Percentiles rank a stretch among this genome's conserved stretches.
These are phyloP conservation scores for Montipora capricornis DNA, from an alignment of 64 coral and sea anemone genomes.

Conservation along the genomic window DNA sequence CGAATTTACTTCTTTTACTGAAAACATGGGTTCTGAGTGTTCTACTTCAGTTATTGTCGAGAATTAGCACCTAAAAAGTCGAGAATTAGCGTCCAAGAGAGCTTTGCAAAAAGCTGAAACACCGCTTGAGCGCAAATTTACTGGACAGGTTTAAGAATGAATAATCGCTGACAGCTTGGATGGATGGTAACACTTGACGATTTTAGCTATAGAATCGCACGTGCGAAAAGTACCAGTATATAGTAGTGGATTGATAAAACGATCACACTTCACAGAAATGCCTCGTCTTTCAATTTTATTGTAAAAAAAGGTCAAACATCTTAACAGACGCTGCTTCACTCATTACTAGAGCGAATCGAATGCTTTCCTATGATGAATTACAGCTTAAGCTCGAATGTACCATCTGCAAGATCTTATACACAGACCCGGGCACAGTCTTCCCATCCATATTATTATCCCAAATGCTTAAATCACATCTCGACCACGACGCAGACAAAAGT, in stretches of 20 bases:
- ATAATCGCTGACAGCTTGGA: background rate
- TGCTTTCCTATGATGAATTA: background rate
- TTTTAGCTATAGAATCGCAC: background rate
- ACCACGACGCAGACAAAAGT: background rate
- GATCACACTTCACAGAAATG: background rate
- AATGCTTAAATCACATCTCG: background rate
- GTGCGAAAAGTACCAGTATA: background rate
- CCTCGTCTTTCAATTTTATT: background rate
- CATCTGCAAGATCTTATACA: background rate
- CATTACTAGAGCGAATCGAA: background rate
- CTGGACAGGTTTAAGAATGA: too few species aligned
- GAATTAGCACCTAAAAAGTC: background rate
- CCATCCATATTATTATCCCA: background rate
- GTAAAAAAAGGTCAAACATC: background rate
- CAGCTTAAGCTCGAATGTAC: background rate
- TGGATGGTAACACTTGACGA: background rate
- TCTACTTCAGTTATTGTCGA: background rate
- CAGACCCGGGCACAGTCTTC: too few species aligned
- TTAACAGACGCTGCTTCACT: background rate
- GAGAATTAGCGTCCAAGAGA: too few species aligned
- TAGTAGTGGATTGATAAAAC: too few species aligned
- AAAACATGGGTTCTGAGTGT: too few species aligned
- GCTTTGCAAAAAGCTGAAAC: too few species aligned
- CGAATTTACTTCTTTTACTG: background rate
- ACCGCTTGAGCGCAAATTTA: too few species aligned